Evolutionary conservation across 2,888 invertebrate species (phyloP).

Genomic region (Hymenopus coronatus): DNA sequence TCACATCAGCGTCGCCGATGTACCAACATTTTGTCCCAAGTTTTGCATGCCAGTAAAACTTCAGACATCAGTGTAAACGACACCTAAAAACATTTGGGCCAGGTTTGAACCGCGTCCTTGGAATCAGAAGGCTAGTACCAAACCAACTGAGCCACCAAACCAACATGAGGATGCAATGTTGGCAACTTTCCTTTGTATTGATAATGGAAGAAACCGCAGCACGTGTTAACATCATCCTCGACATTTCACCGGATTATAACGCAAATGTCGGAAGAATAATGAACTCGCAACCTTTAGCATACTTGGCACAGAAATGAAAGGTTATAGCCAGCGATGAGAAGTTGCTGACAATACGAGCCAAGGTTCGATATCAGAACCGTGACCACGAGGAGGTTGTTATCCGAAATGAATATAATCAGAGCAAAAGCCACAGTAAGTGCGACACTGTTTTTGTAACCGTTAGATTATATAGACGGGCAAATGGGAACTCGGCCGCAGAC

Average conservation of each 20-base stretch:
- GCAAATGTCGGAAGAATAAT: neutral
- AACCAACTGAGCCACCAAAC: too few species aligned
- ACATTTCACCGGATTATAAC: neutral
- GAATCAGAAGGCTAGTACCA: too few species aligned
- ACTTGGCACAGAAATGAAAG: neutral
- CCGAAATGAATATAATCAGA: neutral
- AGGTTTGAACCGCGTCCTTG: too few species aligned
- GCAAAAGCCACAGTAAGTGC: neutral
- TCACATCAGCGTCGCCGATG: too few species aligned
- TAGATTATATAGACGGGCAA: neutral
- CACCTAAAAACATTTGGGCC: too few species aligned
- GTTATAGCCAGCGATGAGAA: neutral
- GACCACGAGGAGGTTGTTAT: neutral
- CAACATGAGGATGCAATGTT: too few species aligned
- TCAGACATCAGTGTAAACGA: too few species aligned
- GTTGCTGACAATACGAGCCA: neutral
- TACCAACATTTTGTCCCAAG: too few species aligned
- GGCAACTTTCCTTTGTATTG: too few species aligned
- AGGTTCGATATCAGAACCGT: neutral
- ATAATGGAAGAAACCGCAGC: too few species aligned
- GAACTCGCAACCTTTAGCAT: neutral
- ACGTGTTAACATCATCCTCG: neutral
- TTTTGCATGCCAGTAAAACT: too few species aligned
- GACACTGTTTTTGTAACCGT: neutral
- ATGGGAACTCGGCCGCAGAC: neutral